Conservation (phyloP, 2,113 vertebrate species). For the Galemys pyrenaicus region DNA sequence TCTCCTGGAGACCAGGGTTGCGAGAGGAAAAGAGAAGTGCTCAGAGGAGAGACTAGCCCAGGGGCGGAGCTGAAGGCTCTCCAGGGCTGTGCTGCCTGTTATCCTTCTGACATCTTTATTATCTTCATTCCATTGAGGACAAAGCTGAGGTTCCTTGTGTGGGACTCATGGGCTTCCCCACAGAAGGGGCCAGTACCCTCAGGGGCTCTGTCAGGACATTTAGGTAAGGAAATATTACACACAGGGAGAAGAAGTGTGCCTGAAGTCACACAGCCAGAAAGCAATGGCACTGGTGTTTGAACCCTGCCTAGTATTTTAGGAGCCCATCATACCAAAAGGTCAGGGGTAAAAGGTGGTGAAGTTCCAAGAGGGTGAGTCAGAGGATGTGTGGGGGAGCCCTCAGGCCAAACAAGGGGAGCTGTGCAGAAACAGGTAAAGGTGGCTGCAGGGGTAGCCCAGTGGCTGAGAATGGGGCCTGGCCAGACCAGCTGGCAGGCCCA, state of each 20-base stretch:
- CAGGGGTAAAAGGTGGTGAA: background rate
- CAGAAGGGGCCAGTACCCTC: background rate
- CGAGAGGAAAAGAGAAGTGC: background rate
- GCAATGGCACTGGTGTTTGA: background rate
- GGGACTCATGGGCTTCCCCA: background rate
- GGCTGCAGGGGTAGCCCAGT: background rate
- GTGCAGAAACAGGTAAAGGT: background rate
- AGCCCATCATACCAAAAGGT: background rate
- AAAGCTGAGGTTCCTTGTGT: background rate
- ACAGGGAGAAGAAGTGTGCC: background rate
- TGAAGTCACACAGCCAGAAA: background rate
- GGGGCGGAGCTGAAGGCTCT: rapidly evolving
- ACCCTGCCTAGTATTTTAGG: background rate
- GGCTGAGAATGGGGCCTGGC: background rate
- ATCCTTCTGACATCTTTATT: background rate
- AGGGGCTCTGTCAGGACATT: background rate
- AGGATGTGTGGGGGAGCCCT: background rate
- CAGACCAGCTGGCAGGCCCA: conserved; percentile 61
- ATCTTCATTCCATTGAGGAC: background rate
- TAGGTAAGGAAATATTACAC: too few relatives aligned
- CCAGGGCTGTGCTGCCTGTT: background rate
- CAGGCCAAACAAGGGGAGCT: background rate
- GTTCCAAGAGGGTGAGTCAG: background rate
- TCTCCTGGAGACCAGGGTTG: background rate
- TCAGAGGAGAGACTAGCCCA: background rate